Percentiles rank a stretch among this genome's conserved stretches.
phyloP scores from a whole-genome alignment of 2,888 invertebrate species.

The Adineta ricciae region DNA sequence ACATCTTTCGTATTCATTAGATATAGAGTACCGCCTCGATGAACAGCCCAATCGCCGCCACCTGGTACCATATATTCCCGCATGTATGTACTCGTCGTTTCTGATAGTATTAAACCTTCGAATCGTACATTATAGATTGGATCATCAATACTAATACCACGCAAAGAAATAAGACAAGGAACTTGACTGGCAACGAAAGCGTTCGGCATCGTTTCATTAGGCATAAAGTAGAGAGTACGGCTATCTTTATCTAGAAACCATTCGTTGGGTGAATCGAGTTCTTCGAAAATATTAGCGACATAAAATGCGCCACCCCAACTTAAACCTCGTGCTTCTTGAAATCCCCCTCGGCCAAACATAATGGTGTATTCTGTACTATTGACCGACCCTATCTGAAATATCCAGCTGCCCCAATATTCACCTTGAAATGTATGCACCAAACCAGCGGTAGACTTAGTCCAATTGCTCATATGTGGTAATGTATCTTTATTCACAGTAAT shows the following conservation, averaged over 20 bases:
- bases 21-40: background rate
- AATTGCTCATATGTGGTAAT: background rate
- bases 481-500: background rate
- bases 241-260: background rate
- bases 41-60: background rate
- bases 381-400: background rate
- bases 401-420: background rate
- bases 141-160: background rate
- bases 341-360: background rate
- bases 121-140: background rate
- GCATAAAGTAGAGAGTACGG: background rate
- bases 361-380: background rate
- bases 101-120: background rate
- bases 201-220: background rate
- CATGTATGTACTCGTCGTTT: background rate
- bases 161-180: background rate
- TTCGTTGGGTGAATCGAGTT: constrained; percentile 4
- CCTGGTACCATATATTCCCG: background rate
- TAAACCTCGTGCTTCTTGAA: background rate
- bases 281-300: background rate
- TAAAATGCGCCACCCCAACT: background rate
- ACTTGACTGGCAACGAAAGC: background rate
- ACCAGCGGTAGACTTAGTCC: background rate
- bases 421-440: background rate
- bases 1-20: background rate